Conservation (phyloP, 2,888 invertebrate species). For the Clanis bilineata region DNA sequence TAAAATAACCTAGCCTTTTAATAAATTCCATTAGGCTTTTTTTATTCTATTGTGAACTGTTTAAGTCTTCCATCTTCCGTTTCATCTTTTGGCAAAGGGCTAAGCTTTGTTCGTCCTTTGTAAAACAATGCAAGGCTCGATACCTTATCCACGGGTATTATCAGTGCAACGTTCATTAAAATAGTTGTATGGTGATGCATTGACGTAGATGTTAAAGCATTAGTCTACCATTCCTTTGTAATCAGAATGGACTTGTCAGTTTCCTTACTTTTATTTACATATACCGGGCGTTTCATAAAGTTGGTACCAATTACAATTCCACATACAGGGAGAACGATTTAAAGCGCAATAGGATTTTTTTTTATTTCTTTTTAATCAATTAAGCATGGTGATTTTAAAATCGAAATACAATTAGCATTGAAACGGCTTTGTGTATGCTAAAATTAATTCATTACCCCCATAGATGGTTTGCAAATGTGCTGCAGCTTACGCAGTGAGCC, state of each 20-base stretch:
- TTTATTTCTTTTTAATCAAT: too few species aligned
- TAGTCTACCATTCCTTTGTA: background rate
- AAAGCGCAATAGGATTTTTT: too few species aligned
- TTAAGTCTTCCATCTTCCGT: background rate
- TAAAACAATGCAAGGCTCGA: slow-evolving; percentile 1
- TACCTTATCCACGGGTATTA: background rate
- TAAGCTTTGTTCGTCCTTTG: slow-evolving; percentile 12
- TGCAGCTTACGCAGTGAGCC: too few species aligned
- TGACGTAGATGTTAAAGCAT: background rate
- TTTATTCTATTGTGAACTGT: background rate
- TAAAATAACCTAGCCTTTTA: background rate
- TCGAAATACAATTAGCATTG: too few species aligned
- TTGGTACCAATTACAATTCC: too few species aligned
- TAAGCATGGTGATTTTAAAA: too few species aligned
- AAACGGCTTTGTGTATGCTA: too few species aligned
- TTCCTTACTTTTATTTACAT: background rate
- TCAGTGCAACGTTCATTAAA: slow-evolving; percentile 6
- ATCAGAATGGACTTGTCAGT: background rate
- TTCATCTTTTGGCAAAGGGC: slow-evolving; percentile 9
- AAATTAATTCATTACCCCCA: too few species aligned
- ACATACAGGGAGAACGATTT: too few species aligned
- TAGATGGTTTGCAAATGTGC: too few species aligned
- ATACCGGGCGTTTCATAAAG: background rate
- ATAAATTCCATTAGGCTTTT: background rate
- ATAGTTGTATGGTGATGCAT: slow-evolving; percentile 6